Evolutionary conservation across 2,888 invertebrate species (phyloP), one percentile per base, ranked within the genome.

Genomic region (Drosophila mercatorum): DNA sequence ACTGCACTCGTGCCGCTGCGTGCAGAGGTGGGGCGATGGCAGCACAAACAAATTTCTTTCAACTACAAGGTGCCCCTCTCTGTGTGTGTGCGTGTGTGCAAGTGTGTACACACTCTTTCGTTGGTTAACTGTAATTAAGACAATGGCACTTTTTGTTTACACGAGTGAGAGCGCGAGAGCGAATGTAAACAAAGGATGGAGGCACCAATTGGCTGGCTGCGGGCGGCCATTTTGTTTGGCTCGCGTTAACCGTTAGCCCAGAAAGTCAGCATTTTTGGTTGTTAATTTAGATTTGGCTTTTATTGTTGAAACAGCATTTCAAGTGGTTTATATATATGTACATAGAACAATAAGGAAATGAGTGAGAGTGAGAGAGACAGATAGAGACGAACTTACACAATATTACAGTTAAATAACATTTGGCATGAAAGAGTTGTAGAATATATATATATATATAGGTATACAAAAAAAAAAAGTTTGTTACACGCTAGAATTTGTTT

Each of bases 91-190:
- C n/a, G 44, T 28, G 49, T n/a, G 61, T 34, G 55, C n/a, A 52
- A 49, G 74, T 74, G 59, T 75, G 79, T 73, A 61, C 60, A 64
- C 61, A 67, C 78, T 89, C 84, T 81, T 89, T 89, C 83, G 85
- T 88, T 88, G 79, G 88, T 61, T 72, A 70, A 72, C 73, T 75
- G 73, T 72, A 89, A 89, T 88, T 78, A 75, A 84, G 68, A 36
- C 60, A 69, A 71, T 66, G 86, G 83, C 88, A 81, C 62, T 83
- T 70, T 78, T 81, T 84, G 83, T 89, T 89, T 88, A 83, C 47
- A 38, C 38, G 7, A 17, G 14, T 2, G 11, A 53, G 14, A n/a
- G 28, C 49, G 41, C 12, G 51, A 17, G 66, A 14, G 60, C 12
- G 31, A 58, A 52, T 47, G 47, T 61, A 65, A 63, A 75, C 57